These are phyloP conservation scores for Spinibarbus caldwelli DNA, from an alignment of 2,797 vertebrate species.

Conservation along the genomic window DNA sequence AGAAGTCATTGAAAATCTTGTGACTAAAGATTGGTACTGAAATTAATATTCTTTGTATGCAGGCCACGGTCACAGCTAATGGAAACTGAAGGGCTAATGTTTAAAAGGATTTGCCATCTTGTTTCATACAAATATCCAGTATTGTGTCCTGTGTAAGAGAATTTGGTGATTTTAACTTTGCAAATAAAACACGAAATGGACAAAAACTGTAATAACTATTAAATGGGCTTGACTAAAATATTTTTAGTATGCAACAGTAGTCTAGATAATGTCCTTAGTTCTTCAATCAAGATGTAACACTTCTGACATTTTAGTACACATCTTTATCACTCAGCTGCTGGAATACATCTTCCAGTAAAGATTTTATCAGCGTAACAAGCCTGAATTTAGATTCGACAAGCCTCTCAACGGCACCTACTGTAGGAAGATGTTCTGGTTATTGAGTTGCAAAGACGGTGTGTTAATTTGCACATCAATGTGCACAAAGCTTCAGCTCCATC, in stretches of 20 bases:
- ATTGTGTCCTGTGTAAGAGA: too few relatives aligned
- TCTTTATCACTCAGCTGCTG: constrained; percentile 2
- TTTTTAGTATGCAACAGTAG: not conserved
- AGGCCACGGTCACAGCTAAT: not conserved
- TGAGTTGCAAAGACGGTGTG: constrained; percentile 44
- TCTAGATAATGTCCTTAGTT: not conserved
- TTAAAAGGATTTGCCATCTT: not conserved
- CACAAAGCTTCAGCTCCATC: constrained; percentile 26
- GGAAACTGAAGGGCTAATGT: not conserved
- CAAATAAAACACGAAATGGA: not conserved
- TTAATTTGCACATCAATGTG: constrained; percentile 56
- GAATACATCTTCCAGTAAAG: constrained; percentile 8
- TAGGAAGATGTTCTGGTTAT: constrained; percentile 33
- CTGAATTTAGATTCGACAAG: not conserved
- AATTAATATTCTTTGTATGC: not conserved
- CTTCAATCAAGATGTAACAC: not conserved
- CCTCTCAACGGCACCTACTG: not conserved
- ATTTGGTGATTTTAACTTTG: not conserved
- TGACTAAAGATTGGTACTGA: not conserved
- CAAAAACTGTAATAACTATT: not conserved
- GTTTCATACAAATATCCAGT: not conserved
- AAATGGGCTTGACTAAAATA: not conserved
- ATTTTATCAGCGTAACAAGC: constrained; percentile 20
- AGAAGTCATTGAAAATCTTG: constrained; percentile 3
- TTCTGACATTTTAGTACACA: not conserved